phyloP scores from a whole-genome alignment of 2,113 vertebrate genomes.

The Mesitornis unicolor region DNA sequence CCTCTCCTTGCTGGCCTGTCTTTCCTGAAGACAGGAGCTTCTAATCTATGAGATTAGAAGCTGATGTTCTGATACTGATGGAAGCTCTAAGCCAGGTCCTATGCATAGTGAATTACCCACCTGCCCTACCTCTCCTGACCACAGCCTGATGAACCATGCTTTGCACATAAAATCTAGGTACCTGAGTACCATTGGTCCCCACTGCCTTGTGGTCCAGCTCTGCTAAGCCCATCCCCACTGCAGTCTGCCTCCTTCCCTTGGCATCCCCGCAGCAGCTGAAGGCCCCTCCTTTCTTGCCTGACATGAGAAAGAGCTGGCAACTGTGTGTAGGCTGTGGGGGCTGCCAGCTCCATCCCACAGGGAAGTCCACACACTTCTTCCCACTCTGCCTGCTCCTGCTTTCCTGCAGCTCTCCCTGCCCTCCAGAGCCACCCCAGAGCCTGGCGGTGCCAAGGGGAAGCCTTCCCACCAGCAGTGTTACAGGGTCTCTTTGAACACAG shows the following conservation, averaged over 20 bases:
- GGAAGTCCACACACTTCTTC: not conserved
- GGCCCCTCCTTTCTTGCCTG: not conserved
- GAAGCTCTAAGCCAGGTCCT: not conserved
- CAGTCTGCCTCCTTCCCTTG: not conserved
- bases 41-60: not conserved
- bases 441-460: not conserved
- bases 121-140: not conserved
- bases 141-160: not conserved
- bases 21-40: too few relatives aligned
- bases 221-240: not conserved
- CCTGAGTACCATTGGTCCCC: not conserved
- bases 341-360: accelerated
- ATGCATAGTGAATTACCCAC: not conserved
- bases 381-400: not conserved
- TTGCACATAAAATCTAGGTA: not conserved
- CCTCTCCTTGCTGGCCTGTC: too few relatives aligned
- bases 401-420: accelerated
- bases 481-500: not conserved
- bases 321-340: too few relatives aligned
- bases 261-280: not conserved
- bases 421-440: not conserved
- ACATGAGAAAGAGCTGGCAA: not conserved
- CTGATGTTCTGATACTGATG: accelerated
- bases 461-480: not conserved
- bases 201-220: not conserved